Evolutionary conservation across 2,797 vertebrate genomes (phyloP).

Genomic region (Enteromius anoplus): DNA sequence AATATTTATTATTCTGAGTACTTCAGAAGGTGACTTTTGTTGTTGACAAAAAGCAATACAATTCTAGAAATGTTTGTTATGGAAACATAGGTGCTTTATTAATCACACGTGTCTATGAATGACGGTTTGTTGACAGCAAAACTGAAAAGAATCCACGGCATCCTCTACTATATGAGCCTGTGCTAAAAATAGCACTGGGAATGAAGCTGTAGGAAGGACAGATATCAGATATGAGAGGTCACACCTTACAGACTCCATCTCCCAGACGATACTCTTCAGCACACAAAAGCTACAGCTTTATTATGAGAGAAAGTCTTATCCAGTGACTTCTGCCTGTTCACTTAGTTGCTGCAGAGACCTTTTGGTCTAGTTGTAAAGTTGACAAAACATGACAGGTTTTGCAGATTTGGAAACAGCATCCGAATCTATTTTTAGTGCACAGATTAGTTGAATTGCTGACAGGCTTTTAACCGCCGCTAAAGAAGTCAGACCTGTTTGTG

Average conservation of each 20-base stretch:
- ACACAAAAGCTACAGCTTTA: neutral
- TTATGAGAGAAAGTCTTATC: neutral
- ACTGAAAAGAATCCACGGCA: slow-evolving; percentile 29
- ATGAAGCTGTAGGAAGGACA: neutral
- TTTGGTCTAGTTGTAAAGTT: neutral
- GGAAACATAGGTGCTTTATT: neutral
- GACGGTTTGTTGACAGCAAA: slow-evolving; percentile 48
- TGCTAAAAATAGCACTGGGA: slow-evolving; percentile 52
- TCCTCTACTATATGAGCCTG: neutral
- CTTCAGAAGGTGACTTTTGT: neutral
- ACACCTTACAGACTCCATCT: neutral
- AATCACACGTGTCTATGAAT: slow-evolving; percentile 45
- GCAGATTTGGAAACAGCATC: neutral
- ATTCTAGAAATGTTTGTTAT: neutral
- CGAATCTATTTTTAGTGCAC: slow-evolving; percentile 48
- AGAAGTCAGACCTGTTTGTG: slow-evolving; percentile 57
- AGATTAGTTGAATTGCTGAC: slow-evolving; percentile 8
- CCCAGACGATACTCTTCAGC: neutral
- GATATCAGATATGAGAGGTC: slow-evolving; percentile 1
- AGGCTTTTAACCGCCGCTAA: neutral
- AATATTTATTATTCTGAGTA: too few species aligned
- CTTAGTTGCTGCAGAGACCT: neutral
- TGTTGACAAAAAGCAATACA: neutral
- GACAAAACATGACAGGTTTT: neutral
- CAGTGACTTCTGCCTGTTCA: neutral